Conservation (phyloP, 2,888 invertebrate species). For the Antheraea yamamai region DNA sequence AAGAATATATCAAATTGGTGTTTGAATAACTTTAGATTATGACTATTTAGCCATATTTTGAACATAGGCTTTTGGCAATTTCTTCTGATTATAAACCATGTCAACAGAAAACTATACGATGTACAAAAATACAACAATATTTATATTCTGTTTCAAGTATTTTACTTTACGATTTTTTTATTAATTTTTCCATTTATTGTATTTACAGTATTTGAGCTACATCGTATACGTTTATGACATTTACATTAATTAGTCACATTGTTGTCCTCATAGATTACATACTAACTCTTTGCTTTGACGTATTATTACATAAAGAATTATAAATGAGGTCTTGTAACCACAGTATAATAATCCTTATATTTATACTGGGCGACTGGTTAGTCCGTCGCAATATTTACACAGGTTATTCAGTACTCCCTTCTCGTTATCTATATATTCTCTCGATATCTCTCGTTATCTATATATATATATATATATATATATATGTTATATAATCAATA, state of each 20-base stretch:
- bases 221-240: slow-evolving; percentile 6
- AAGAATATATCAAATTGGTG: not conserved
- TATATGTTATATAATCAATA: too few species aligned
- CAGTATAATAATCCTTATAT: too few species aligned
- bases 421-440: too few species aligned
- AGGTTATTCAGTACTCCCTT: too few species aligned
- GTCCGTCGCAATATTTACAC: too few species aligned
- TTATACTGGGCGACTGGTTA: too few species aligned
- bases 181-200: slow-evolving; percentile 1
- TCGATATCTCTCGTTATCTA: too few species aligned
- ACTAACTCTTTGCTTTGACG: not conserved
- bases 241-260: not conserved
- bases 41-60: not conserved
- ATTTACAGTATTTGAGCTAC: not conserved
- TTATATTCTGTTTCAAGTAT: not conserved
- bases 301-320: not conserved
- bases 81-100: not conserved
- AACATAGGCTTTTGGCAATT: not conserved
- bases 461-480: too few species aligned
- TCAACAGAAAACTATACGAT: not conserved
- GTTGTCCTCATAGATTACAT: not conserved
- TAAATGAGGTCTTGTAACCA: not conserved
- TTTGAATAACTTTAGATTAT: not conserved
- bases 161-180: not conserved
- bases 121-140: not conserved